These are phyloP conservation scores for Zele albiditarsus DNA, from an alignment of 2,888 invertebrate genomes.

Conservation along the genomic window DNA sequence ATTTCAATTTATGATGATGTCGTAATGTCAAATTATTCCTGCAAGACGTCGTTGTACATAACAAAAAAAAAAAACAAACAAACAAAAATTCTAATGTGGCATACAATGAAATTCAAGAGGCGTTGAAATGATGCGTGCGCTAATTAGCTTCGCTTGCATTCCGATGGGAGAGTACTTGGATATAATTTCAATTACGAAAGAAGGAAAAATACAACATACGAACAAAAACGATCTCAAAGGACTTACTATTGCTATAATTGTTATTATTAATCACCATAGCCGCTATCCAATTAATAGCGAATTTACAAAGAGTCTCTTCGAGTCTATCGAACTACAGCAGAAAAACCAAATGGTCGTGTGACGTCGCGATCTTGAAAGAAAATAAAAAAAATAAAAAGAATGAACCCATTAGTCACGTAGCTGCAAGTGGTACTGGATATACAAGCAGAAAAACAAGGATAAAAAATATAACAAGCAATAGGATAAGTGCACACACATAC, in stretches of 20 bases:
- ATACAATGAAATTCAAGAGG: constrained; percentile 48
- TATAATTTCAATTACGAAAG: constrained; percentile 35
- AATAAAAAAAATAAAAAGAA: constrained; percentile 33
- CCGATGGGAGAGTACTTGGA: constrained; percentile 52
- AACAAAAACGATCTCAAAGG: constrained; percentile 49
- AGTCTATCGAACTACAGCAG: neutral
- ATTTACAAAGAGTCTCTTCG: too few relatives aligned
- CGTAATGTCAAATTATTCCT: constrained; percentile 10
- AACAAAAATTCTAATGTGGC: constrained; percentile 7
- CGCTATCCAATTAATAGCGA: neutral
- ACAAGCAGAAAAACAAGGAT: constrained; percentile 37
- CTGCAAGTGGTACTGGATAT: constrained; percentile 42
- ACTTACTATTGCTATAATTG: constrained; percentile 48
- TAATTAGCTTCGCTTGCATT: constrained; percentile 55
- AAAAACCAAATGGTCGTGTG: neutral
- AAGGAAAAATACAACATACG: neutral
- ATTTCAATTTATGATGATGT: constrained; percentile 55
- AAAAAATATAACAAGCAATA: constrained; percentile 36
- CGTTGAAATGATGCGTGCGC: constrained; percentile 46
- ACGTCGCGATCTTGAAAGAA: neutral
- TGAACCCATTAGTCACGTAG: constrained; percentile 38
- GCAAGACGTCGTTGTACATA: constrained; percentile 49
- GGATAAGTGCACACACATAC: constrained; percentile 50
- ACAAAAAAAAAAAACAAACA: constrained; percentile 15
- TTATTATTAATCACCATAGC: constrained; percentile 49